These are phyloP conservation scores for Apamea epomidion DNA, from an alignment of 2,888 invertebrate genomes.

Conservation along the genomic window DNA sequence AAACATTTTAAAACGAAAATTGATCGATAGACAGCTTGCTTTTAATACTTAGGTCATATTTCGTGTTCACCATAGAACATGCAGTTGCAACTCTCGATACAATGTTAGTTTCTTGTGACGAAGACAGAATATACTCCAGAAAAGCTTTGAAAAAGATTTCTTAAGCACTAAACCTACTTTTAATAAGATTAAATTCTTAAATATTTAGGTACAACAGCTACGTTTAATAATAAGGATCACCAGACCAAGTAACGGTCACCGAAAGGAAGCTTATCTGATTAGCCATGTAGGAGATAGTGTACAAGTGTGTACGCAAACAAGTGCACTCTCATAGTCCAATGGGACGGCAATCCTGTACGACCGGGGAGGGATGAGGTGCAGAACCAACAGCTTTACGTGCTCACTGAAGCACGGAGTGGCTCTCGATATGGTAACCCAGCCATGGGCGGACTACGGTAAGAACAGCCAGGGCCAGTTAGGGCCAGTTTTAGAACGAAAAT, in stretches of 20 bases:
- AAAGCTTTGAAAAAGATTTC: background rate
- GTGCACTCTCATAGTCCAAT: background rate
- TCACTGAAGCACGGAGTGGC: background rate
- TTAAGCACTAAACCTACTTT: background rate
- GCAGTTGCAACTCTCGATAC: background rate
- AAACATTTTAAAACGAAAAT: background rate
- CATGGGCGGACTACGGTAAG: background rate
- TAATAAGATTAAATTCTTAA: background rate
- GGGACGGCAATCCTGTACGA: background rate
- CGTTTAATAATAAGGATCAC: background rate
- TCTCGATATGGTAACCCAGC: background rate
- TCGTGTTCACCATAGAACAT: background rate
- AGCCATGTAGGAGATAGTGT: no score
- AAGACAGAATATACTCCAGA: background rate
- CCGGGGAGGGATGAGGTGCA: background rate
- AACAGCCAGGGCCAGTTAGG: background rate
- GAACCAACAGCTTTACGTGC: background rate
- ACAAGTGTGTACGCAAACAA: background rate
- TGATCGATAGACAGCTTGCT: slow-evolving; percentile 41
- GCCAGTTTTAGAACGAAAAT: background rate
- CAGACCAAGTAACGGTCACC: background rate
- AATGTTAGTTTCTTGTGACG: slow-evolving; percentile 2
- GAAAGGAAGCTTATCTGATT: background rate
- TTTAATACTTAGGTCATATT: background rate
- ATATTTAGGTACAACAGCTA: background rate